Percentiles rank a stretch among this genome's conserved stretches.
Conservation (phyloP, 2,797 vertebrate genomes). For the Ctenochaetus hawaiiensis region DNA sequence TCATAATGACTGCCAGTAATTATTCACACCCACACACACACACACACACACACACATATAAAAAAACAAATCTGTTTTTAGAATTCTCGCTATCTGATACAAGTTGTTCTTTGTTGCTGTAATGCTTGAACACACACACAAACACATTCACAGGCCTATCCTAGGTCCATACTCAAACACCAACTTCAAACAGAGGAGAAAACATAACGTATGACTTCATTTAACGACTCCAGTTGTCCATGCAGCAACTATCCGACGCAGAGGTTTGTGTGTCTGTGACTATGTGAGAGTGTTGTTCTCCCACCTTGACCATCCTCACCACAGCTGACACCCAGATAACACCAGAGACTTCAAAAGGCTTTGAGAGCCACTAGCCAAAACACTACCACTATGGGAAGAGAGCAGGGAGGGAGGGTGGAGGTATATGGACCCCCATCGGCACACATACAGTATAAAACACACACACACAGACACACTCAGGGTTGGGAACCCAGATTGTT, state of each 20-base stretch:
- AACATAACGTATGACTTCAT: conserved; percentile 58
- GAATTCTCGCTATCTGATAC: background rate
- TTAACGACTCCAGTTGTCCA: conserved; percentile 84
- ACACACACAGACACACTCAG: conserved; percentile 22
- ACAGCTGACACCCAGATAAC: conserved; percentile 81
- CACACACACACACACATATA: too few species aligned
- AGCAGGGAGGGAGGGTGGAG: conserved; percentile 35
- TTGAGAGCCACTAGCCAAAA: conserved; percentile 77
- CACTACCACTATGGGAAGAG: conserved; percentile 67
- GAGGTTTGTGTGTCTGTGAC: conserved; percentile 37
- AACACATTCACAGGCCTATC: conserved; percentile 11
- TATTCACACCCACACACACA: too few species aligned
- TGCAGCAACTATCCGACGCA: conserved; percentile 64
- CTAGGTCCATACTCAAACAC: background rate
- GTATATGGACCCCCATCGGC: conserved; percentile 56
- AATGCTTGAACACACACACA: conserved; percentile 19
- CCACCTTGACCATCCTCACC: conserved; percentile 68
- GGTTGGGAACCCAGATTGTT: conserved; percentile 68
- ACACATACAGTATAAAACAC: conserved; percentile 54
- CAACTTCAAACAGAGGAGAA: conserved; percentile 51
- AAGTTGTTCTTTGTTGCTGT: conserved; percentile 11
- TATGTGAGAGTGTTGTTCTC: conserved; percentile 63
- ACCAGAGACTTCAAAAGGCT: conserved; percentile 76
- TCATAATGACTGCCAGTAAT: background rate
- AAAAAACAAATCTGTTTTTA: background rate